phyloP scores from a whole-genome alignment of 2,888 invertebrate species.

The Ormyrus pomaceus region DNA sequence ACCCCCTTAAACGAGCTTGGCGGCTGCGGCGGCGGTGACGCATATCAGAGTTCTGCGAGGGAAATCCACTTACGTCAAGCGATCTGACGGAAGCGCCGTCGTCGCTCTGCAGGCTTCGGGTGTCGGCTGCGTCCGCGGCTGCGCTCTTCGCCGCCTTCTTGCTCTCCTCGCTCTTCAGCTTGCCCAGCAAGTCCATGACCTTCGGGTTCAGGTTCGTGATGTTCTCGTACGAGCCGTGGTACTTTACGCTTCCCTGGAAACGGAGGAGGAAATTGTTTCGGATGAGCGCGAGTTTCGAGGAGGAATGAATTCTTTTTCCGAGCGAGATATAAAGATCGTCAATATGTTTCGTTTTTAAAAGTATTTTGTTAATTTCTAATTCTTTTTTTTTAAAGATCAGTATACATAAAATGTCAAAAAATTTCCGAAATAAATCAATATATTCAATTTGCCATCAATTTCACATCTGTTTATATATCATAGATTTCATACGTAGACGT shows the following conservation, averaged over 20 bases:
- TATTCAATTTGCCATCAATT: not conserved
- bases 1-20: too few relatives aligned
- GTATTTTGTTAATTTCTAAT: not conserved
- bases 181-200: slow-evolving; percentile 58
- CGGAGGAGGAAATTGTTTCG: too few relatives aligned
- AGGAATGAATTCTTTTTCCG: too few relatives aligned
- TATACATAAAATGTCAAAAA: not conserved
- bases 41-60: too few relatives aligned
- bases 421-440: not conserved
- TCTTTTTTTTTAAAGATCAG: not conserved
- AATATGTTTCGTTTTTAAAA: too few relatives aligned
- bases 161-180: slow-evolving; percentile 34
- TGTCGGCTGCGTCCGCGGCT: not conserved
- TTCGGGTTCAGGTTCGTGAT: slow-evolving; percentile 69
- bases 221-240: slow-evolving; percentile 71
- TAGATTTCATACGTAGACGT: too few relatives aligned
- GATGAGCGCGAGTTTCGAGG: too few relatives aligned
- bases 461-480: not conserved
- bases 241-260: slow-evolving; percentile 64
- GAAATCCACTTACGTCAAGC: slow-evolving; percentile 24
- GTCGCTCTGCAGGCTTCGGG: not conserved
- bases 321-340: too few relatives aligned
- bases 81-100: slow-evolving; percentile 17
- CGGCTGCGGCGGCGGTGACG: too few relatives aligned
- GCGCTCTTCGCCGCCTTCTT: not conserved